Base-by-base conservation (phyloP, 2,113 vertebrate genomes). In the Oxyura jamaicensis region DNA sequence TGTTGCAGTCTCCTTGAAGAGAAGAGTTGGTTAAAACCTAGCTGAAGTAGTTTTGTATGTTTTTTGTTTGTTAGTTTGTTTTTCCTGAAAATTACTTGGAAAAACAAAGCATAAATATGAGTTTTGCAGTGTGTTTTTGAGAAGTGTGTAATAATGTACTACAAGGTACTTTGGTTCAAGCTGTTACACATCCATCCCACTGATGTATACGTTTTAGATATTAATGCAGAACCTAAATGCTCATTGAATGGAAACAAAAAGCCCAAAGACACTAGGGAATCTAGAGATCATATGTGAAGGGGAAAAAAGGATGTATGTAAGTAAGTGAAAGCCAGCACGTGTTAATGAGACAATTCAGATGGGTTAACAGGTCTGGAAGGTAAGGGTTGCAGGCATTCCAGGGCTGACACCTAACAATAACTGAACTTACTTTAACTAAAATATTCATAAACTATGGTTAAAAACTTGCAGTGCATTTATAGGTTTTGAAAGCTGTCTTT, bases 121-220 rank as follows among this genome's bases (percentile, higher is more conserved):
- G 1, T 16, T 8, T 6, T 17, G 15, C 41, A 79, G 8, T 29
- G 14, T 41, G 21, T 83, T 83, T 39, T 60, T 60, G 60, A 23
- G 9, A 31, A 0, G 0, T 53, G 36, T 3, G 2, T 13, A 71
- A 19, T 67, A 75, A 63, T 28, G 17, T 8, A 4, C 8, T 55
- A 3, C 3, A 55, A 36, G 46, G 53, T 67, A 13, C 80, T 86
- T 81, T 72, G 55, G 36, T 4, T 78, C 35, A 25, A 42, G 20
- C 52, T 63, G 52, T 73, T 48, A 2, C 5, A 4, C 17, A 3
- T 44, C 21, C 77, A 9, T 73, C 29, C 25, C 29, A 13, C 33
- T 35, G 20, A 35, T 29, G 11, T 33, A 2, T 23, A 48, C 19
- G 33, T 10, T 69, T 56, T 14, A 46, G 8, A 12, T 73, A 62